Percentiles rank a stretch among this genome's conserved stretches.
Conservation (phyloP, 2,888 invertebrate species). For the Harpalus rubripes region DNA sequence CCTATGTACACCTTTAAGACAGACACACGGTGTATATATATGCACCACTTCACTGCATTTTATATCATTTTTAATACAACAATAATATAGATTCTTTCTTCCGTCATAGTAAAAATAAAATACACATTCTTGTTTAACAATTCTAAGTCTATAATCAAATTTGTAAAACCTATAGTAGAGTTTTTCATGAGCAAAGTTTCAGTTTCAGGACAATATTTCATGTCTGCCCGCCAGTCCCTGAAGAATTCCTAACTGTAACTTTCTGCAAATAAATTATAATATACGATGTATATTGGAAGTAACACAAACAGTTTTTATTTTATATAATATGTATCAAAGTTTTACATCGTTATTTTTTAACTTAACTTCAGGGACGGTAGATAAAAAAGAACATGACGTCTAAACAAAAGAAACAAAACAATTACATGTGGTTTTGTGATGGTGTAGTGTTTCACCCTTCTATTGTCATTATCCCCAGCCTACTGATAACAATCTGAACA, state of each 20-base stretch:
- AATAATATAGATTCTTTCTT: too few relatives aligned
- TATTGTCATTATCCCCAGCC: constrained; percentile 8
- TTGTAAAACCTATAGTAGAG: background rate
- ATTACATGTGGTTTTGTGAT: constrained; percentile 17
- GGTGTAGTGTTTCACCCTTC: constrained; percentile 22
- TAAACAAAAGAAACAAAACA: constrained; percentile 47
- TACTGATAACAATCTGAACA: background rate
- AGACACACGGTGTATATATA: too few relatives aligned
- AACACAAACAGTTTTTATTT: constrained; percentile 54
- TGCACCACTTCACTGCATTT: too few relatives aligned
- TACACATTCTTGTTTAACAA: too few relatives aligned
- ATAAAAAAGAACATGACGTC: constrained; percentile 12
- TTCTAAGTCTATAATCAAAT: background rate
- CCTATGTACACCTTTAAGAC: too few relatives aligned
- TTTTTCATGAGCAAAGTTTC: background rate
- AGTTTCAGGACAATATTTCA: constrained; percentile 70
- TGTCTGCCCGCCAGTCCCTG: constrained; percentile 71
- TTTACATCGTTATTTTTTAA: background rate
- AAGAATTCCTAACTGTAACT: constrained; percentile 72
- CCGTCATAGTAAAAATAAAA: too few relatives aligned
- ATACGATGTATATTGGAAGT: constrained; percentile 71
- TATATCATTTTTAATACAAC: too few relatives aligned
- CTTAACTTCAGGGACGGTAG: background rate
- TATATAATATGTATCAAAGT: background rate
- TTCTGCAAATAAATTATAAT: constrained; percentile 72